Conservation (phyloP, 2,113 vertebrate species). For the Aptenodytes forsteri region DNA sequence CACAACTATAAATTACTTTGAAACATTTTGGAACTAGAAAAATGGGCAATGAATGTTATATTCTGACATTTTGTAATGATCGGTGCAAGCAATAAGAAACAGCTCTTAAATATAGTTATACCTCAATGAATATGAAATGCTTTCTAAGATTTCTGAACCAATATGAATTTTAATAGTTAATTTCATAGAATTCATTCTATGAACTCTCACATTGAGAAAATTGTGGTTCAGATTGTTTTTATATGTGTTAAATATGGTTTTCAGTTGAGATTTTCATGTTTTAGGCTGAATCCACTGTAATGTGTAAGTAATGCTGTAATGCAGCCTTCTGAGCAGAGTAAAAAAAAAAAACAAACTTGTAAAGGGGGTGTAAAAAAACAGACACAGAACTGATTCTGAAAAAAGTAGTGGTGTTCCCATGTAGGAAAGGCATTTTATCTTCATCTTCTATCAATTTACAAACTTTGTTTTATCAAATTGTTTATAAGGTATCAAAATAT, state of each 20-base stretch:
- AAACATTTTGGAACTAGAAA: neutral
- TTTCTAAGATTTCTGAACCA: neutral
- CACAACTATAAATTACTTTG: neutral
- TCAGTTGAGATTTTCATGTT: neutral
- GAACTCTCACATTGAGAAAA: neutral
- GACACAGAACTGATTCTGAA: neutral
- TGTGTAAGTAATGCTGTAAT: neutral
- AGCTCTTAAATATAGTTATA: neutral
- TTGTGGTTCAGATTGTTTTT: neutral
- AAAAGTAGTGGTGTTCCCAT: neutral
- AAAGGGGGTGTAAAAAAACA: neutral
- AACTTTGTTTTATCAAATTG: neutral
- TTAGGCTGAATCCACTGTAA: neutral
- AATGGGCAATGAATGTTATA: neutral
- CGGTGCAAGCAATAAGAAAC: neutral
- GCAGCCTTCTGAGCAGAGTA: neutral
- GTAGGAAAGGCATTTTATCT: neutral
- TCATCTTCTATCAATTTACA: neutral
- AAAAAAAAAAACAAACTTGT: neutral
- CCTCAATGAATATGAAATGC: neutral
- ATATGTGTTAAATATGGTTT: neutral
- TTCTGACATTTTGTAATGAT: constrained; percentile 3
- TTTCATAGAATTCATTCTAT: neutral
- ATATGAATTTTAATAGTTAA: neutral
- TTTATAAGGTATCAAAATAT: neutral